Conservation (phyloP, 2,113 vertebrate species). For the Anguilla japonica region DNA sequence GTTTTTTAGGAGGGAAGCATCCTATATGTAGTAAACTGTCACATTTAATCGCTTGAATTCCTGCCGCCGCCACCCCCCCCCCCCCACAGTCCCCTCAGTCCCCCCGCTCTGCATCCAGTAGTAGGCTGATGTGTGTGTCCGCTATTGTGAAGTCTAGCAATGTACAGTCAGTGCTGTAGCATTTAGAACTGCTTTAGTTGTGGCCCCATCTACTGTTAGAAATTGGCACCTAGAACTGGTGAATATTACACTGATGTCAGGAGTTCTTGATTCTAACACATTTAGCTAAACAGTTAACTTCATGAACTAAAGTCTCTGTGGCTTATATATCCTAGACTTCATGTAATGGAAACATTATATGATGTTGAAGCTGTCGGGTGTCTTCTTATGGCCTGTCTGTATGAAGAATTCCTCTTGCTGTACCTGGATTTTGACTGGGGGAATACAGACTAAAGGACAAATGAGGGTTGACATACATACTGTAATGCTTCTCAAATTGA, state of each 20-base stretch:
- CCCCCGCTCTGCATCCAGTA: neutral
- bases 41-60: neutral
- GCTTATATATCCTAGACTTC: neutral
- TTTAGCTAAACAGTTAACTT: neutral
- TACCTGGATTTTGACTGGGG: neutral
- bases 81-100: neutral
- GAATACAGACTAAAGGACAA: neutral
- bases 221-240: neutral
- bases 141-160: no score
- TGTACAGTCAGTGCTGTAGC: slow-evolving; percentile 11
- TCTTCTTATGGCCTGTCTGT: neutral
- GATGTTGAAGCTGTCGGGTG: neutral
- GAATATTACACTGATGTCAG: neutral
- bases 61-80: neutral
- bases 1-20: neutral
- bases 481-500: neutral
- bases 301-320: neutral
- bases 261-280: neutral
- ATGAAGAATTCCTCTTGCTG: neutral
- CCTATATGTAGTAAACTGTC: neutral
- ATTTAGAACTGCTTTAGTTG: slow-evolving; percentile 28
- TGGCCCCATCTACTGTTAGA: slow-evolving; percentile 57
- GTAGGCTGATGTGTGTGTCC: neutral
- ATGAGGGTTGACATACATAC: neutral
- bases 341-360: neutral